Conservation (phyloP, 30 jellyfish, hydroid and myxozoan genomes). For the Chrysaora quinquecirrha region DNA sequence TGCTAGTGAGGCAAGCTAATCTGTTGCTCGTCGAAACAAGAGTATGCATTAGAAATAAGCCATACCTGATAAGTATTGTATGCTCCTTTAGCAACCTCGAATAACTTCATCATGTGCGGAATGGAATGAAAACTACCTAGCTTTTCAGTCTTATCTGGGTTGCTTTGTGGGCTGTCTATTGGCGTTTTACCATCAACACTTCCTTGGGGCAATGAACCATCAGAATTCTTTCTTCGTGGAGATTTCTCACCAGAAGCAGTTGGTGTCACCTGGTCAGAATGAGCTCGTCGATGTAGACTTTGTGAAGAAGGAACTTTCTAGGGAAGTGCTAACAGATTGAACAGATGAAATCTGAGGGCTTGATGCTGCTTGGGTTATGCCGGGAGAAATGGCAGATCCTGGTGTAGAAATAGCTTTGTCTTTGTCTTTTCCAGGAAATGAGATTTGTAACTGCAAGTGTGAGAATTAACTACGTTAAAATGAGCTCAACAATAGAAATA, state of each 20-base stretch:
- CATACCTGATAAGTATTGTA: slow-evolving; percentile 85
- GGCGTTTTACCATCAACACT: slow-evolving; percentile 39
- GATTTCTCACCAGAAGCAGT: slow-evolving; percentile 53
- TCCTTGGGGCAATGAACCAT: slow-evolving; percentile 52
- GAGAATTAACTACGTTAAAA: too few relatives aligned
- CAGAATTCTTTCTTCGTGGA: slow-evolving; percentile 55
- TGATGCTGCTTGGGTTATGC: slow-evolving; percentile 36
- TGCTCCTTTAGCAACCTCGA: slow-evolving; percentile 85
- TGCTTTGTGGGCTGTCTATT: slow-evolving; percentile 31
- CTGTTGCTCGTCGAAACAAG: too few relatives aligned
- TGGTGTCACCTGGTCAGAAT: slow-evolving; percentile 53
- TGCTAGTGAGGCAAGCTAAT: too few relatives aligned
- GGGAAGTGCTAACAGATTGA: slow-evolving; percentile 82
- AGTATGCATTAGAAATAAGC: too few relatives aligned
- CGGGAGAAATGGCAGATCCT: slow-evolving; percentile 43
- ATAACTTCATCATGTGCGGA: slow-evolving; percentile 86
- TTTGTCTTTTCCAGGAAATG: slow-evolving; percentile 81
- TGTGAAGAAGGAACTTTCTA: slow-evolving; percentile 71
- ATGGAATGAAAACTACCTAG: slow-evolving; percentile 74
- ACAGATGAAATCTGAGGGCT: slow-evolving; percentile 63
- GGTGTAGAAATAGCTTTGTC: slow-evolving; percentile 70
- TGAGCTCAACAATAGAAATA: too few relatives aligned
- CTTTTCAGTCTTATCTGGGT: slow-evolving; percentile 78
- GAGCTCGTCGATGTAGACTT: slow-evolving; percentile 65
- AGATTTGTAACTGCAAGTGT: slow-evolving; percentile 65